phyloP scores from a whole-genome alignment of 2,888 invertebrate genomes.

The Bembecia ichneumoniformis region DNA sequence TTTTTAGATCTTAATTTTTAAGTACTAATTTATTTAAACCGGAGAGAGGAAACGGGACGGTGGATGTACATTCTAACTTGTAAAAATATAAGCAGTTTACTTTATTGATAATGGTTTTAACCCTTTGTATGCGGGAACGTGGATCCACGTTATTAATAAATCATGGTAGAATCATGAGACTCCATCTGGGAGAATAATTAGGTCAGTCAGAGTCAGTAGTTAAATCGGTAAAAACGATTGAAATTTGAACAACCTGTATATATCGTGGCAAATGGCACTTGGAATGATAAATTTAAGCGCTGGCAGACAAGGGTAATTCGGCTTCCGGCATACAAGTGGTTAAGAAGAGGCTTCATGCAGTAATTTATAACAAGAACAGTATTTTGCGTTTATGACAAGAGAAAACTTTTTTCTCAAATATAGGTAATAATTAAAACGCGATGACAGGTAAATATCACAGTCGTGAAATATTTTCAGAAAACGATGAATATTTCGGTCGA shows the following conservation, averaged over 20 bases:
- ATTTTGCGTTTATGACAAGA: not conserved
- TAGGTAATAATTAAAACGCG: not conserved
- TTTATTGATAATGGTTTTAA: conserved; percentile 18
- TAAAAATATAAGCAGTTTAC: conserved; percentile 52
- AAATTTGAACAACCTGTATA: too few relatives aligned
- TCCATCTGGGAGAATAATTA: too few relatives aligned
- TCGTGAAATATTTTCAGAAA: not conserved
- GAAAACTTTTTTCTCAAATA: not conserved
- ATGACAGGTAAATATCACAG: not conserved
- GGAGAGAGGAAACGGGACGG: conserved; percentile 70
- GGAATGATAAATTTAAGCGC: too few relatives aligned
- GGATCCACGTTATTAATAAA: too few relatives aligned
- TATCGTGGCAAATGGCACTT: too few relatives aligned
- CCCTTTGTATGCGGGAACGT: too few relatives aligned
- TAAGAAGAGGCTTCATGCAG: conserved; percentile 35
- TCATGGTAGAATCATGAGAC: too few relatives aligned
- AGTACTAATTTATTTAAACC: conserved; percentile 59
- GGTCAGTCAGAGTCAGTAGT: too few relatives aligned
- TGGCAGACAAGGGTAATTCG: too few relatives aligned
- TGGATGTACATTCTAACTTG: conserved; percentile 55
- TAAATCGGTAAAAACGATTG: too few relatives aligned
- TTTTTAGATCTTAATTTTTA: conserved; percentile 50
- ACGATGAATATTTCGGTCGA: not conserved
- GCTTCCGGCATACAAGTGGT: too few relatives aligned
- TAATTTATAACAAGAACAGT: not conserved